Evolutionary conservation across 1,140 invertebrate species (phyloP), one percentile per base, ranked within the genome.

Genomic region (Drosophila mojavensis): DNA sequence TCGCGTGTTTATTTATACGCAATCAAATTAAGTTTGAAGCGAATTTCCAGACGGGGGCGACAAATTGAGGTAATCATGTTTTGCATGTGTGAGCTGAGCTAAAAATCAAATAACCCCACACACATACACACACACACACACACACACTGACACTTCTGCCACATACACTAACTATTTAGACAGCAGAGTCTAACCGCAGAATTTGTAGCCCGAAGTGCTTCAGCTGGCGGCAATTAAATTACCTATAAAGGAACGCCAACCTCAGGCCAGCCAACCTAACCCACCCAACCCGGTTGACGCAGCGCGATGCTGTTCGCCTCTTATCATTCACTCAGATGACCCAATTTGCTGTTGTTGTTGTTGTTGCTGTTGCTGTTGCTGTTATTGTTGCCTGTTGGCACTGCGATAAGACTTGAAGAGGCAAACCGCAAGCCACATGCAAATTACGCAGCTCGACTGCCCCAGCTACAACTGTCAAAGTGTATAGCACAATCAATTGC

Each of bases 11-110:
- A 89, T 88, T 89, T 83, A 83, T 89, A 83, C 79, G 73, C 84
- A 83, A 88, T 88, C 84, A 88, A 88, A 88, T 83, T 89, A 89
- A 89, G 84, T 81, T 74, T 81, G 68, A 69, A 88, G 66, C 79
- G 72, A 88, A 66, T 84, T 84, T 79, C 56, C 77, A 63, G 45
- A 70, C 64, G 72, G 67, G 81, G 77, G 81, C 81, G 75, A 79
- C 83, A 77, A 69, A 89, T 81, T 86, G 71, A 62, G 76, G 79
- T 88, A 82, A 86, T 82, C 79, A 82, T 73, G 61, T 88, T 88
- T 86, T 68, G 53, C 73, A 82, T 70, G 73, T 69, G 47, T 55
- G n/a, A 39, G 26, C 47, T 54, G 36, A 64, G 76, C 60, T 80
- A 55, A 54, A 83, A 80, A 76, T 75, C 75, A 75, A 82, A 82